A percentile compares a stretch with the other conserved stretches of the same genome.
These are phyloP conservation scores for Cairina moschata DNA, from an alignment of 2,113 vertebrate species.

Conservation along the genomic window DNA sequence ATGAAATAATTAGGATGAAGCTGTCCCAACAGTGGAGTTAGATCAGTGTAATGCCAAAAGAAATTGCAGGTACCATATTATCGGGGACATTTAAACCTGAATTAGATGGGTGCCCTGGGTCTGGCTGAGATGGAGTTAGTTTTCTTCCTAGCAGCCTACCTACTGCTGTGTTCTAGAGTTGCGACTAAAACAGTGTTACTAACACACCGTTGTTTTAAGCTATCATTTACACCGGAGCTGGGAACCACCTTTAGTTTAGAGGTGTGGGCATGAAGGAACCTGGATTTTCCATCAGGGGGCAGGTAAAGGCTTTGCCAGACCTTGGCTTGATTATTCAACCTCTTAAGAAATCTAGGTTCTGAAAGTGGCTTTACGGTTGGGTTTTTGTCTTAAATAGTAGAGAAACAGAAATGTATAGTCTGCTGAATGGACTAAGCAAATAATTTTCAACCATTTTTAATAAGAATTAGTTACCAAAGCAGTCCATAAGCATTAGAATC, in stretches of 20 bases:
- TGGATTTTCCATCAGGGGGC: not conserved
- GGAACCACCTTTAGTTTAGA: not conserved
- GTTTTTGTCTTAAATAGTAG: not conserved
- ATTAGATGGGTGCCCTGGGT: not conserved
- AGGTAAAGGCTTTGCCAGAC: not conserved
- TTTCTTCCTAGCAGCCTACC: not conserved
- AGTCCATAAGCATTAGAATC: not conserved
- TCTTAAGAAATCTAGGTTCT: not conserved
- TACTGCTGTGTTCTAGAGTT: not conserved
- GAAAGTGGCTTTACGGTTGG: not conserved
- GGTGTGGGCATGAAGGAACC: not conserved
- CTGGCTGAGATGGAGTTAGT: not conserved
- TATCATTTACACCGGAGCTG: not conserved
- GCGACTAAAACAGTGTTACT: not conserved
- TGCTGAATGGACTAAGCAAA: not conserved
- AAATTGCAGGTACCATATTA: accelerated
- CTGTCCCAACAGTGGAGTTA: not conserved
- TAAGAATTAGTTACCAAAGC: not conserved
- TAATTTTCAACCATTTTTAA: not conserved
- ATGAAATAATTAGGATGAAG: not conserved
- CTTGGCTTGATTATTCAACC: not conserved
- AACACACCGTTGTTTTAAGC: not conserved
- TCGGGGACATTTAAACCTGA: not conserved
- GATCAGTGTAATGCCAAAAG: not conserved
- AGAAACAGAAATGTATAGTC: not conserved